Evolutionary conservation across 2,797 vertebrate species (phyloP).

Genomic region (Gymnodraco acuticeps): DNA sequence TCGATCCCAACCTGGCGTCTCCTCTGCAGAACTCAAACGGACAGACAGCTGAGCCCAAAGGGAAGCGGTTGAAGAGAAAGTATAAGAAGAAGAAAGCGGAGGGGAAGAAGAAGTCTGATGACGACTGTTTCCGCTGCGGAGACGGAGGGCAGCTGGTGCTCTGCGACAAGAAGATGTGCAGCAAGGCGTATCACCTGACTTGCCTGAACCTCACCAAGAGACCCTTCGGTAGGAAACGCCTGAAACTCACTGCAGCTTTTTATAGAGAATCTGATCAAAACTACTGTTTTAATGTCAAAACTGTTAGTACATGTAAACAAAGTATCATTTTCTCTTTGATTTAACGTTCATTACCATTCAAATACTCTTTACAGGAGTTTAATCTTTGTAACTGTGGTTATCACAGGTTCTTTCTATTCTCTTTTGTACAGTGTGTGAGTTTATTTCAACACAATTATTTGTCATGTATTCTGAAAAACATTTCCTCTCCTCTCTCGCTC

Average conservation of each 20-base stretch:
- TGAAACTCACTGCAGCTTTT: too few relatives aligned
- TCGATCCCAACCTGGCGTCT: background rate
- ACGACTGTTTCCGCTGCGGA: slow-evolving; percentile 97
- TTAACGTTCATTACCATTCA: background rate
- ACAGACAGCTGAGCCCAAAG: slow-evolving; percentile 91
- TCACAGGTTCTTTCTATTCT: too few relatives aligned
- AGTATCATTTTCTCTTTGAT: too few relatives aligned
- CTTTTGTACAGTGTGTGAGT: too few relatives aligned
- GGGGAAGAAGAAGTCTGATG: slow-evolving; percentile 92
- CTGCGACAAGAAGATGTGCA: slow-evolving; percentile 94
- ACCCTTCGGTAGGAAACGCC: slow-evolving; percentile 89
- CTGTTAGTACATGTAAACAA: too few relatives aligned
- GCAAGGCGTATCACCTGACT: slow-evolving; percentile 96
- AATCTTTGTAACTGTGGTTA: background rate
- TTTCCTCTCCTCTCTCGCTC: accelerated
- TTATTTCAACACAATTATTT: background rate
- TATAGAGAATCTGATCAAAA: too few relatives aligned
- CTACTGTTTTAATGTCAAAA: too few relatives aligned
- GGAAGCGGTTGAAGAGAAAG: slow-evolving; percentile 92
- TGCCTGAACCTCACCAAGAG: slow-evolving; percentile 95
- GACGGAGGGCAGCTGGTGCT: slow-evolving; percentile 96
- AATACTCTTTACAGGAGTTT: background rate
- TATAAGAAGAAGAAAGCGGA: slow-evolving; percentile 84
- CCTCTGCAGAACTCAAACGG: slow-evolving; percentile 66
- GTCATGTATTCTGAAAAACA: background rate